phyloP scores from a whole-genome alignment of 2,888 invertebrate genomes.

The Cataglyphis altisquamis region DNA sequence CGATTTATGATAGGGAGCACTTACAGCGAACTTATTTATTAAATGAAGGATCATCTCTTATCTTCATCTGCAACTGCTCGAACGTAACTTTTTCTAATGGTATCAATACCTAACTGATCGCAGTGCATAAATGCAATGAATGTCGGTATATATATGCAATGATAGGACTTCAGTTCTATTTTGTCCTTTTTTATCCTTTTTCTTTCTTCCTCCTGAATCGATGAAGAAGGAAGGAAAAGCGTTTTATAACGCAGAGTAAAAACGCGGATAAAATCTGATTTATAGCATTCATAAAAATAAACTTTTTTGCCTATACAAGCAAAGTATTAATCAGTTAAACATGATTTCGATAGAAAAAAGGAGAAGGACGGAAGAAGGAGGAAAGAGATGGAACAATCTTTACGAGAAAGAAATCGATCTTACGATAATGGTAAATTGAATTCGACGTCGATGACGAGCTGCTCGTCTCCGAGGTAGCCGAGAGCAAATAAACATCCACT shows the following conservation, averaged over 20 bases:
- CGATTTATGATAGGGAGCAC: background rate
- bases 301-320: background rate
- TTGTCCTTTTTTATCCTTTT: background rate
- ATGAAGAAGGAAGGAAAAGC: background rate
- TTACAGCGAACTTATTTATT: background rate
- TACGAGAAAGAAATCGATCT: background rate
- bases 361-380: background rate
- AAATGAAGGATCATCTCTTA: background rate
- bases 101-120: background rate
- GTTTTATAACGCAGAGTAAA: background rate
- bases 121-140: background rate
- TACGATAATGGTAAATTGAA: constrained; percentile 5
- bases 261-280: background rate
- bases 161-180: background rate
- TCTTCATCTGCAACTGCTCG: background rate
- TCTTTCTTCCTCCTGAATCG: background rate
- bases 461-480: constrained; percentile 43
- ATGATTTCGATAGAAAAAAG: background rate
- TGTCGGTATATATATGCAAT: background rate
- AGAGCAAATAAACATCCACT: constrained; percentile 79
- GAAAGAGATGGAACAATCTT: background rate
- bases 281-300: background rate
- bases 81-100: background rate
- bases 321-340: background rate
- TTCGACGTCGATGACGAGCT: constrained; percentile 37